phyloP scores from a whole-genome alignment of 2,797 vertebrate genomes.

The Crocodylus rhombifer region DNA sequence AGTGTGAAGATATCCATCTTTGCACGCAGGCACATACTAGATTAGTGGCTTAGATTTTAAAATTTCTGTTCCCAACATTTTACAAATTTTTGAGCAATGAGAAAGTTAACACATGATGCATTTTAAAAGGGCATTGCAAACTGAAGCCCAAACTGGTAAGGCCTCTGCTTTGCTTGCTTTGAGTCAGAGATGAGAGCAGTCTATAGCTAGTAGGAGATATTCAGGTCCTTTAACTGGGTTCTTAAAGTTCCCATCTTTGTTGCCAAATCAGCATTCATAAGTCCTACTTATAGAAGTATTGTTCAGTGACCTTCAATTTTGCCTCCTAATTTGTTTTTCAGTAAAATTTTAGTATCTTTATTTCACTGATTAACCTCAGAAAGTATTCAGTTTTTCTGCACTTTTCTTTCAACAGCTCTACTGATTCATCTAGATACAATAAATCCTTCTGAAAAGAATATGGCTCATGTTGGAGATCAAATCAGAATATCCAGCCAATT shows the following conservation, averaged over 20 bases:
- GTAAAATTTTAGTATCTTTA: not conserved
- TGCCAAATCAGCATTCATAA: not conserved
- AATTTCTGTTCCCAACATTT: not conserved
- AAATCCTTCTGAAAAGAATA: slow-evolving; percentile 42
- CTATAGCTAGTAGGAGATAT: not conserved
- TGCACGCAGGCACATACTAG: not conserved
- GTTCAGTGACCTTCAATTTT: not conserved
- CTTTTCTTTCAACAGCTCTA: slow-evolving; percentile 17
- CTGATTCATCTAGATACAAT: slow-evolving; percentile 44
- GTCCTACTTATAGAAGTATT: not conserved
- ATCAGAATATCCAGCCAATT: slow-evolving; percentile 26
- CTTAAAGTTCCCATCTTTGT: not conserved
- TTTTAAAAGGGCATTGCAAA: not conserved
- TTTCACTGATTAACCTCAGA: slow-evolving; percentile 8
- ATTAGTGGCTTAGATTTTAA: not conserved
- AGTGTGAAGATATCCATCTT: too few species aligned
- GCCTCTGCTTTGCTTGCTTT: not conserved
- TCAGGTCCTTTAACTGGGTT: not conserved
- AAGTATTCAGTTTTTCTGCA: not conserved
- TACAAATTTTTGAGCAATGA: not conserved
- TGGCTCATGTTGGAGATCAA: slow-evolving; percentile 37
- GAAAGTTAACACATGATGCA: not conserved
- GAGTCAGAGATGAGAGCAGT: not conserved
- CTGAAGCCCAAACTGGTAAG: not conserved
- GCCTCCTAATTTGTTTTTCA: not conserved